Base-by-base conservation (phyloP, 2,888 invertebrate genomes). In the Drosophila neonasuta region DNA sequence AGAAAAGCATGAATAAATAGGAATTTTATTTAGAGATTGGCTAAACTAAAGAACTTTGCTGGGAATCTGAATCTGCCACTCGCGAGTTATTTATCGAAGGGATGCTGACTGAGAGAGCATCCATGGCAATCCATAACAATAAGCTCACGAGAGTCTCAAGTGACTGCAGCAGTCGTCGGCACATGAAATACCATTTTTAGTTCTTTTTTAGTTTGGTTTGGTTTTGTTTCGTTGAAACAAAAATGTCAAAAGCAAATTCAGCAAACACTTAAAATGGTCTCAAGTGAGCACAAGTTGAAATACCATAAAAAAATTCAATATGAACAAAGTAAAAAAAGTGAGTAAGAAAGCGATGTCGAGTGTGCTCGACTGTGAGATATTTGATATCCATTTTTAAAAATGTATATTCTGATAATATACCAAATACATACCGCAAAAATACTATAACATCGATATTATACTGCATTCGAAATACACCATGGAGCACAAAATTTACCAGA, bases 191-290 rank as follows among this genome's bases (percentile, higher is more conserved):
- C 10, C 24, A 39, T 11, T 17, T 32, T 52, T 24, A 24, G 15
- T 32, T 44, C 5, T n/a, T 29, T 41, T 10, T 51, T n/a, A 24
- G 13, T 20, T 11, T 34, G 5, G 46, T 29, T 45, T 24, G 15
- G 39, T 51, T 51, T 41, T 2, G 41, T 17, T 54, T 54, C 32
- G 67, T 36, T 63, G 48, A 67, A 64, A 67, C 45, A 65, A 66
- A 74, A 74, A 71, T 73, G 68, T 80, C 76, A 81, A 80, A 79
- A 75, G 68, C 74, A 75, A 79, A 83, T 69, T 66, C 71, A 67
- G 71, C 78, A 79, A 82, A 82, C 79, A 79, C 86, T 83, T 83
- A 73, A 82, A 82, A 80, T 59, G 81, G 86, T 82, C 86, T 82
- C 86, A 74, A 82, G 86, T 74, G 82, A 67, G 70, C 76, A 29